Percentiles rank a stretch among this genome's conserved stretches.
Conservation (phyloP, 1,140 invertebrate species). For the Nautilus pompilius region DNA sequence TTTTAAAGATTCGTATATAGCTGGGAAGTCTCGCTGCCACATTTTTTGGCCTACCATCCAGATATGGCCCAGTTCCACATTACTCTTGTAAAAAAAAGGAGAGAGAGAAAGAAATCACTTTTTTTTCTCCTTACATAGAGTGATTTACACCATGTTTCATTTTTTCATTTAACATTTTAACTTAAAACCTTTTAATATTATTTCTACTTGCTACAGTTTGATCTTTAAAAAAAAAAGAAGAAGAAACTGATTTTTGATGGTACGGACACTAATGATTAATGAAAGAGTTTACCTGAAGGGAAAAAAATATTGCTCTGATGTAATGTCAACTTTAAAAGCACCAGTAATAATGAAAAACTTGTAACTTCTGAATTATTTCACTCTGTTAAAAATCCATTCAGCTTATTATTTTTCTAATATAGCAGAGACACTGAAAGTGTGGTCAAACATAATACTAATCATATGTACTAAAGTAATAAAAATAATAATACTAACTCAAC, state of each 20-base stretch:
- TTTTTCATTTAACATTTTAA: not conserved
- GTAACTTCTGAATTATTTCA: not conserved
- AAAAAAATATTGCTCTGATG: too few species aligned
- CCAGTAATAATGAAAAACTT: not conserved
- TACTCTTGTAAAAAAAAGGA: conserved; percentile 44
- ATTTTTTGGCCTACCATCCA: conserved; percentile 81
- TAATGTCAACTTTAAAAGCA: too few species aligned
- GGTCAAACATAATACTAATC: not conserved
- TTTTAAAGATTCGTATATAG: conserved; percentile 69
- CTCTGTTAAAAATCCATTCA: not conserved
- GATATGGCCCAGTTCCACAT: conserved; percentile 70
- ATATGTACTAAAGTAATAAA: not conserved
- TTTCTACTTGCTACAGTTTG: not conserved
- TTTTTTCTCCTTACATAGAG: not conserved
- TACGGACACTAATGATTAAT: too few species aligned
- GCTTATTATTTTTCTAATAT: not conserved
- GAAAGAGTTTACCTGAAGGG: too few species aligned
- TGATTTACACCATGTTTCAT: not conserved
- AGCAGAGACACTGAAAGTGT: not conserved
- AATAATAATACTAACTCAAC: not conserved
- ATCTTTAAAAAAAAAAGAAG: conserved; percentile 7
- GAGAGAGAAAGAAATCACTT: not conserved
- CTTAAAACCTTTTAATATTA: not conserved
- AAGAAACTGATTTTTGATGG: too few species aligned
- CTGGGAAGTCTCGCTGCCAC: conserved; percentile 78